Base-by-base conservation (phyloP, 1,140 invertebrate genomes). In the Ceratitis capitata region DNA sequence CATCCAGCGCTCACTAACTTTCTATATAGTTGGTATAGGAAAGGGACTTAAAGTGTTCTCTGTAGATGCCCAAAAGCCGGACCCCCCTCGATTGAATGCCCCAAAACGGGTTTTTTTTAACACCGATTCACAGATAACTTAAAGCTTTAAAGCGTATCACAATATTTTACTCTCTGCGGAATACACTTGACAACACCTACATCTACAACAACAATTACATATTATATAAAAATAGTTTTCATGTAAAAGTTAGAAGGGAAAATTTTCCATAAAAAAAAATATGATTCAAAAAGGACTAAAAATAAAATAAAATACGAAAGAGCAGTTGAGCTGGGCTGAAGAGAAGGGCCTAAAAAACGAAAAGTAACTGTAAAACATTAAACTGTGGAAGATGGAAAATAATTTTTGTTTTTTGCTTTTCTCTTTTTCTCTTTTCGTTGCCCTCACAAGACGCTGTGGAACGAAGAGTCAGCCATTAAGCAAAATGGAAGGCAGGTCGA, bases 211-310 rank as follows among this genome's bases (percentile, higher is more conserved):
- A 29, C n/a, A 61, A 0, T 61, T 26, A 5, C 6, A 61, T 19
- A 14, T 53, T 19, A 69, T 69, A 39, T 39, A 78, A 78, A n/a
- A 78, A 78, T 78, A 45, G 39, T 78, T 78, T 78, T 23, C n/a
- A 45, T 78, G 9, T 23, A 78, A 78, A 78, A 78, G 39, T 83
- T 83, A 39, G n/a, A 7, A 83, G 1, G n/a, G 29, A 56, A 83
- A 53, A 19, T 32, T 26, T 56, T 56, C 42, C 45, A 45, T 39
- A 51, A 49, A 83, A 29, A 23, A 35, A 1, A 83, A 26, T 14
- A n/a, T n/a, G n/a, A n/a, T 39, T 61, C 23, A 26, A 29, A 5
- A 3, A 61, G 56, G n/a, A n/a, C n/a, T 23, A 82, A 51, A 26
- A 10, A 6, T n/a, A 74, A 19, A 74, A 39, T 35, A 42, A 26